phyloP scores from a whole-genome alignment of 1,140 invertebrate genomes.

The Cherax quadricarinatus region DNA sequence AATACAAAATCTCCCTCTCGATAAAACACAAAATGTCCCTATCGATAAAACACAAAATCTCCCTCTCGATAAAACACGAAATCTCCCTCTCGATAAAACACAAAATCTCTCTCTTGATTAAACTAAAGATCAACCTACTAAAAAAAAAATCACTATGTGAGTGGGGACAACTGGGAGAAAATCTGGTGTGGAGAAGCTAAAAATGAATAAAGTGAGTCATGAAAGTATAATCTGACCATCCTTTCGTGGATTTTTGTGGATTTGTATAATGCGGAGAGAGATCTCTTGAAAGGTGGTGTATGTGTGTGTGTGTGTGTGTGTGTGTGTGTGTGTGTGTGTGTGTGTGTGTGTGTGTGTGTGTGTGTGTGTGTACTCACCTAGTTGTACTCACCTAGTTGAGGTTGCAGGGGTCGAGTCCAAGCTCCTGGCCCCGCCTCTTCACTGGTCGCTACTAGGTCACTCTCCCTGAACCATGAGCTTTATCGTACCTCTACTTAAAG shows the following conservation, averaged over 20 bases:
- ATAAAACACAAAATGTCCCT: no score
- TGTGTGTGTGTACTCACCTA: no score
- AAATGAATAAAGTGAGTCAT: slow-evolving; percentile 1
- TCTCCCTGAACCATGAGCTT: no score
- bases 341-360: not conserved
- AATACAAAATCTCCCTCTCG: no score
- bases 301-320: slow-evolving; percentile 1
- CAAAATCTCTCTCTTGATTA: not conserved
- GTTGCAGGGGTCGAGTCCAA: no score
- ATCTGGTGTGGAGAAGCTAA: not conserved
- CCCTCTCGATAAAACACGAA: no score
- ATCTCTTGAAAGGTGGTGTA: not conserved
- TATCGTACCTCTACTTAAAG: no score
- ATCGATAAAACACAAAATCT: no score
- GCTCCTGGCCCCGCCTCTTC: no score
- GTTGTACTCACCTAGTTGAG: no score
- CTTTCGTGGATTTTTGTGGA: not conserved
- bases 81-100: no score
- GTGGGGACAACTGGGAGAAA: not conserved
- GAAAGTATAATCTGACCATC: slow-evolving; percentile 1
- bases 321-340: slow-evolving; percentile 3
- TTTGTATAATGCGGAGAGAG: not conserved
- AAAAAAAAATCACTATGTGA: not conserved
- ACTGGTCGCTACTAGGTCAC: no score
- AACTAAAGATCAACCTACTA: not conserved